Percentiles rank a stretch among this genome's conserved stretches.
phyloP scores from a whole-genome alignment of 2,888 invertebrate genomes.

The Lathronympha strigana region DNA sequence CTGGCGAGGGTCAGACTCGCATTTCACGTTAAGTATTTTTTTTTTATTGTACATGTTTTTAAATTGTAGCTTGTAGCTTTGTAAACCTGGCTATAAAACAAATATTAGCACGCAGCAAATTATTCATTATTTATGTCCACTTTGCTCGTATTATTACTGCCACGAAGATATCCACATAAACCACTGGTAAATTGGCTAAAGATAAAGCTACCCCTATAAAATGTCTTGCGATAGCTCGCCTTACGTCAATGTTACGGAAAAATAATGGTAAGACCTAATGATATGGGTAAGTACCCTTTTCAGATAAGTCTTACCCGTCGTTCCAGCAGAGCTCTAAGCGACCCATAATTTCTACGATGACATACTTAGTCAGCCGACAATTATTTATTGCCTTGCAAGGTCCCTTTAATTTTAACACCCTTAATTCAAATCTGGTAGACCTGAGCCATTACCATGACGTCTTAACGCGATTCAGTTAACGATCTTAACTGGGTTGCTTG shows the following conservation, averaged over 20 bases:
- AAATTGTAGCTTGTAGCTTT: no score
- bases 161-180: background rate
- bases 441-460: no score
- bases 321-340: background rate
- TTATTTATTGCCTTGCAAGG: no score
- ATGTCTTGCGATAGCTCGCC: background rate
- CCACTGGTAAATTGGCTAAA: background rate
- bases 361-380: no score
- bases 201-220: constrained; percentile 12
- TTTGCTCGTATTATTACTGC: background rate
- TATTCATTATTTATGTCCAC: background rate
- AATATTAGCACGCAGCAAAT: background rate
- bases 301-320: background rate
- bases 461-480: no score
- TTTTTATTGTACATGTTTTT: no score
- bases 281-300: constrained; percentile 7
- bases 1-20: no score
- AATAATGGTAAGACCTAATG: constrained; percentile 9
- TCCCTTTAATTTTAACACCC: no score
- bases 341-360: background rate
- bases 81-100: no score
- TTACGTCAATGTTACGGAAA: constrained; percentile 1
- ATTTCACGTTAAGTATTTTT: no score
- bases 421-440: no score
- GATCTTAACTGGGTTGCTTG: no score